A percentile compares a stretch with the other conserved stretches of the same genome.
Conservation (phyloP, 1,140 invertebrate genomes). For the Rhopalosiphum padi region DNA sequence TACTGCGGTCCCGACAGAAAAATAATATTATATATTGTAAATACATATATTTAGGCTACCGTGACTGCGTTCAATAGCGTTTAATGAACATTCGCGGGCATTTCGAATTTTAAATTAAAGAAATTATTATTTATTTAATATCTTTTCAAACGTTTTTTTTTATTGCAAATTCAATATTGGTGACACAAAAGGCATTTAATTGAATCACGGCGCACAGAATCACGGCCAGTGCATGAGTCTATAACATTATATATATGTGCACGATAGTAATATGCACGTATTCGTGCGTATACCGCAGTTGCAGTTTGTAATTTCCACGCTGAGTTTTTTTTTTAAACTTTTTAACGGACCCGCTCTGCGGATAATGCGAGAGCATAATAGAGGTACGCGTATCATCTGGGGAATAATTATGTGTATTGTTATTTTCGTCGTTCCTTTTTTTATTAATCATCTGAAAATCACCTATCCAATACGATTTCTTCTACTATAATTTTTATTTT, state of each 20-base stretch:
- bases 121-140: neutral
- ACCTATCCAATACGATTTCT: neutral
- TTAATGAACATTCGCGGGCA: neutral
- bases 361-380: neutral
- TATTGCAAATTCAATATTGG: neutral
- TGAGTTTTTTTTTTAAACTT: neutral
- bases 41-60: neutral
- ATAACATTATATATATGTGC: neutral
- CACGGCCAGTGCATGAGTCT: neutral
- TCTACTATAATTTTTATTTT: neutral
- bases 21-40: neutral
- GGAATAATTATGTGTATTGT: neutral
- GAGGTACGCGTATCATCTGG: neutral
- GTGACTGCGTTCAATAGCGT: neutral
- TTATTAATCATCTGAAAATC: neutral
- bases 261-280: neutral
- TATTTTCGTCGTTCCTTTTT: neutral
- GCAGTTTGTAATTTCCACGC: neutral
- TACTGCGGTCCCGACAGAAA: neutral
- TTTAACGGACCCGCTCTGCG: neutral
- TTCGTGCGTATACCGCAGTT: neutral
- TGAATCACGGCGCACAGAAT: neutral
- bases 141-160: neutral
- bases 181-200: neutral
- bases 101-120: neutral